phyloP scores from a whole-genome alignment of 2,888 invertebrate species.

The Microplitis deprimator region DNA sequence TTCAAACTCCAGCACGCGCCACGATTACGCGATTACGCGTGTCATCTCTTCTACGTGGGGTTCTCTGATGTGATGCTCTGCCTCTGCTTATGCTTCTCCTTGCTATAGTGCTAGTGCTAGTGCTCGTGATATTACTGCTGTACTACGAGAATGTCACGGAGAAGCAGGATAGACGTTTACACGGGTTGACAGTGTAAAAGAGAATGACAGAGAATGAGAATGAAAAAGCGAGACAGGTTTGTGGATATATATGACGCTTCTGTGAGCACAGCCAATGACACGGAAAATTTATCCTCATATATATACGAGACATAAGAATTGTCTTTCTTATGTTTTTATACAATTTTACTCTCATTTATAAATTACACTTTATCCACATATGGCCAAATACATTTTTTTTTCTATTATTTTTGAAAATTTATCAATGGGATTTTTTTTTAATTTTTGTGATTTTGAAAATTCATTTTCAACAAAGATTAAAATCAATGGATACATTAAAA shows the following conservation, averaged over 20 bases:
- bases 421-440: no score
- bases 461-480: no score
- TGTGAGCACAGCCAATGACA: constrained; percentile 53
- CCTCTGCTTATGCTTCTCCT: background rate
- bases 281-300: constrained; percentile 51
- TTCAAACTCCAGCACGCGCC: constrained; percentile 70
- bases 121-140: constrained; percentile 15
- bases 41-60: constrained; percentile 59
- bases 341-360: background rate
- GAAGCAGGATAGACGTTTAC: background rate
- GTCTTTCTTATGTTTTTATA: constrained; percentile 17
- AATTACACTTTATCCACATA: no score
- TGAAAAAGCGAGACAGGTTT: constrained; percentile 19
- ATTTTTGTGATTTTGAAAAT: no score
- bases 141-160: constrained; percentile 8
- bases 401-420: background rate
- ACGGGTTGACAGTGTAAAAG: constrained; percentile 4
- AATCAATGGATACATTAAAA: no score
- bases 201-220: constrained; percentile 31
- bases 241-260: background rate
- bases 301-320: constrained; percentile 8
- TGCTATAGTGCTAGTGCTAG: background rate
- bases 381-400: background rate
- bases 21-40: constrained; percentile 72
- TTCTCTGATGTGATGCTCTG: constrained; percentile 10